These are phyloP conservation scores for Zaprionus obscuricornis DNA, from an alignment of 2,888 invertebrate species.

Conservation along the genomic window DNA sequence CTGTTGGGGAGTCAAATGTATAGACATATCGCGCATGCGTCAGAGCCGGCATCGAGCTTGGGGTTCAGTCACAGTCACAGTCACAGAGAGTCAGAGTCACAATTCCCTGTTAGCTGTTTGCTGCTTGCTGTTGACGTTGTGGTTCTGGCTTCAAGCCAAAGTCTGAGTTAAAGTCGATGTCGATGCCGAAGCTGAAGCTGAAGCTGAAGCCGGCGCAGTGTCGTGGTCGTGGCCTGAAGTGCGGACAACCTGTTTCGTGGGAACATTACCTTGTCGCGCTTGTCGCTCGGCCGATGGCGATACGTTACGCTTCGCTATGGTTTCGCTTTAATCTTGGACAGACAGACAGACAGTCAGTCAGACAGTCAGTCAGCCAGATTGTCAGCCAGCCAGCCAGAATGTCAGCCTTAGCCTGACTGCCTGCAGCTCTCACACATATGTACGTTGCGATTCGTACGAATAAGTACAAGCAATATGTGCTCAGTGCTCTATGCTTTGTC, in stretches of 20 bases:
- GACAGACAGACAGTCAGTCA: conserved; percentile 14
- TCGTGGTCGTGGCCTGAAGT: conserved; percentile 76
- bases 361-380: conserved; percentile 1
- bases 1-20: too few relatives aligned
- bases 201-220: conserved; percentile 42
- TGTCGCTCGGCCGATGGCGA: conserved; percentile 74
- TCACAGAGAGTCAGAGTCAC: conserved; percentile 13
- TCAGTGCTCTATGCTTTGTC: conserved; percentile 28
- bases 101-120: conserved; percentile 22
- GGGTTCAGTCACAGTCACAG: conserved; percentile 16
- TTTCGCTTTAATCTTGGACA: conserved; percentile 73
- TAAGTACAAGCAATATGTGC: too few relatives aligned
- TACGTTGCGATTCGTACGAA: too few relatives aligned
- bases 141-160: conserved; percentile 8
- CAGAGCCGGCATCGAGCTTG: conserved; percentile 48
- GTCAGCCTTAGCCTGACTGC: conserved; percentile 23
- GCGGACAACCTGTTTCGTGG: conserved; percentile 83
- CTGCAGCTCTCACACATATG: conserved; percentile 46
- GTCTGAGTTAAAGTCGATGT: conserved; percentile 16
- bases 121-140: background rate
- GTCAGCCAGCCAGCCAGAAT: too few relatives aligned
- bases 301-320: conserved; percentile 77
- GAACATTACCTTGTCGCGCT: conserved; percentile 83
- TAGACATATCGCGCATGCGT: conserved; percentile 55
- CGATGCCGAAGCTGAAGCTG: conserved; percentile 24